Evolutionary conservation across 2,797 vertebrate species (phyloP), one percentile per base, ranked within the genome.

Genomic region (Hyperoplus lanceolatus): DNA sequence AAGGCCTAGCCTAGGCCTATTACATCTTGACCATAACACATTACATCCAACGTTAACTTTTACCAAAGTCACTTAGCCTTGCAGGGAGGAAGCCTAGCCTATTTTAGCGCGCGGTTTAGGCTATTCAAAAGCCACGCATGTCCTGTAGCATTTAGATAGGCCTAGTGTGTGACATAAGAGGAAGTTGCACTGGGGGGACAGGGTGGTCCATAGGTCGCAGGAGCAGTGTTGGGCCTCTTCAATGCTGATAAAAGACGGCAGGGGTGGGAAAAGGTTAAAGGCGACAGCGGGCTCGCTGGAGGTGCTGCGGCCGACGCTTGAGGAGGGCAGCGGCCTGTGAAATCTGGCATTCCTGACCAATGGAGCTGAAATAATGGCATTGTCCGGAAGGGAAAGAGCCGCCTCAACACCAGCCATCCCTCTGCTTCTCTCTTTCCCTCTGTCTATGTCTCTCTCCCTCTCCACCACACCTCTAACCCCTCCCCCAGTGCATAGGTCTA

Each of bases 281-380:
- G 88, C 83, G 69, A 75, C 51, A 21, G 21, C 21, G 13, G 59
- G 72, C 87, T 85, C 80, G 68, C 54, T 79, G 81, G 82, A 91
- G 90, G 88, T 85, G 85, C 91, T 87, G 87, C 73, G 80, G 80
- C 83, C 68, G 87, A 90, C 80, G 91, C 90, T 85, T 69, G 90
- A 93, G 93, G 92, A 90, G 90, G 93, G 94, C 94, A 95, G 93
- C 94, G 88, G 95, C 94, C 95, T 96, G 96, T 97, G 95, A 97
- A 97, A 97, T 96, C 95, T 94, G 88, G 93, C 96, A 97, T 97
- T 97, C 96, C 96, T 97, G 94, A 92, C 95, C 96, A 96, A 95
- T 96, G 96, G 95, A 97, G 96, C 97, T 94, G 95, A 97, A 96
- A 96, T 97, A 95, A 97, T 95, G 90, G 94, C 95, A 96, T 97